Evolutionary conservation across 2,797 vertebrate species (phyloP), one percentile per base, ranked within the genome.

Genomic region (Oreonectes daqikongensis): DNA sequence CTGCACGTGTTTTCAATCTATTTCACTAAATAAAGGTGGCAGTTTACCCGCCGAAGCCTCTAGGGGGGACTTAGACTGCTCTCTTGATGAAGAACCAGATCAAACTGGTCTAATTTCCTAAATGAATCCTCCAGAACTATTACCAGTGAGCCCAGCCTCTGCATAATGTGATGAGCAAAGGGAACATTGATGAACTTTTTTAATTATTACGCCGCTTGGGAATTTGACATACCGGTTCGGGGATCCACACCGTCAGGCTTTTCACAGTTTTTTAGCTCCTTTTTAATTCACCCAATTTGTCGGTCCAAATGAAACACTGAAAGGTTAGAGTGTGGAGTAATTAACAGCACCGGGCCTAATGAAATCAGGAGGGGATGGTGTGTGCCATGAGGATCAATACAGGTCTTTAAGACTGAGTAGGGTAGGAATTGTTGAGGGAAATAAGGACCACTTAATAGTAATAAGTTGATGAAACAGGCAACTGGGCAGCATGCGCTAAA

Each of bases 201-300:
- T 90, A 89, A 91, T 92, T 90, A 90, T 90, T 87, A 84, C 17
- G 71, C 89, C 88, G 28, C 90, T 85, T 89, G 89, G 90, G 91
- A 92, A 87, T 89, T 83, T 84, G 85, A 89, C 84, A 87, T 48
- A 83, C 84, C 30, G 68, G 87, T 83, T 75, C 80, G 59, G 81
- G 71, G 64, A 88, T 86, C 78, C 80, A 77, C 77, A 35, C 79
- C 68, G 69, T 84, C 86, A 84, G 60, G 75, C 85, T 85, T 78
- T 87, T 82, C 71, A 78, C 84, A 85, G 87, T 89, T 91, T 90
- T 91, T 79, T 79, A 79, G 69, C 78, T 80, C 60, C 73, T 86
- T 59, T 95, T 94, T 93, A 95, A 94, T 95, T 95, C 89, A 89
- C 91, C 91, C 93, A 95, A 94, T 96, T 95, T 96, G 94, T 95